phyloP scores from a whole-genome alignment of 2,113 vertebrate species.

The Antennarius striatus region DNA sequence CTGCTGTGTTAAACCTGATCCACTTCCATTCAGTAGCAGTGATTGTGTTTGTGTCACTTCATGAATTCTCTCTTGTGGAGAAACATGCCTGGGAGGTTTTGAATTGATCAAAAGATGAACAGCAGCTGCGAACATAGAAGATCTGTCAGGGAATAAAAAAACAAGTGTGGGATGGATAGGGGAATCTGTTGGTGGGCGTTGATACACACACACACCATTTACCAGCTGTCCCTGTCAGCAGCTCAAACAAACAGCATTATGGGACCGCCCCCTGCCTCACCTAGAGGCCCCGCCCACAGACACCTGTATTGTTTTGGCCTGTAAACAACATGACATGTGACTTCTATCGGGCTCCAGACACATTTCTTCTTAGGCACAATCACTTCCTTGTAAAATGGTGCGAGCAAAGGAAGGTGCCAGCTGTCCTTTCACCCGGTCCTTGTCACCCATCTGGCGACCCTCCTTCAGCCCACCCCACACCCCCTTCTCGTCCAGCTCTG shows the following conservation, averaged over 20 bases:
- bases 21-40: too few relatives aligned
- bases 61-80: too few relatives aligned
- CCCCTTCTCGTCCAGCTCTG: slow-evolving; percentile 12
- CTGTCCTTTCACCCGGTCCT: slow-evolving; percentile 54
- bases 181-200: slow-evolving; percentile 11
- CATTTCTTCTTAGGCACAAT: slow-evolving; percentile 9
- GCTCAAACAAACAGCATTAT: slow-evolving; percentile 39
- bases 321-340: slow-evolving; percentile 27
- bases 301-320: slow-evolving; percentile 51
- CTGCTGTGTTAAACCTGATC: too few relatives aligned
- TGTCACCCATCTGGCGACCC: slow-evolving; percentile 63
- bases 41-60: too few relatives aligned
- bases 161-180: neutral
- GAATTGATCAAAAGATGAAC: too few relatives aligned
- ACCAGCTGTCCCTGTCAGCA: slow-evolving; percentile 56
- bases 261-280: slow-evolving; percentile 17
- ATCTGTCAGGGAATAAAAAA: neutral
- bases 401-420: slow-evolving; percentile 41
- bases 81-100: too few relatives aligned
- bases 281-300: slow-evolving; percentile 21
- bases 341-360: slow-evolving; percentile 19
- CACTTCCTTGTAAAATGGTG: slow-evolving; percentile 1
- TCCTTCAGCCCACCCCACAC: slow-evolving; percentile 32
- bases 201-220: slow-evolving; percentile 28
- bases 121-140: too few relatives aligned